Evolutionary conservation across 2,113 vertebrate species (phyloP).

Genomic region (Marcusenius ussheri): DNA sequence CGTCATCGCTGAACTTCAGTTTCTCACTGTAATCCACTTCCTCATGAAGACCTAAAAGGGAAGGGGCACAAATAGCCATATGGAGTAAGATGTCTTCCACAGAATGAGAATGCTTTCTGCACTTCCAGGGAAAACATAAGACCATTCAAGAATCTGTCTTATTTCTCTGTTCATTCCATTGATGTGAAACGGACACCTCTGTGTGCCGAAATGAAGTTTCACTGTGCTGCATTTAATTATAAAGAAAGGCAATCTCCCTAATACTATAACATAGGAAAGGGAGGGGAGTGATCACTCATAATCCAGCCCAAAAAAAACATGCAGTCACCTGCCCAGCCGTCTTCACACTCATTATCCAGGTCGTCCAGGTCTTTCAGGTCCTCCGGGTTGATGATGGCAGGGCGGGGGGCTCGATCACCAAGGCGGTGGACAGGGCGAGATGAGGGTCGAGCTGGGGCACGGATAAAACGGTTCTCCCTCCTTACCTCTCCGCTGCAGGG

Average conservation of each 20-base stretch:
- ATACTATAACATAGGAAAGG: background rate
- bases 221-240: background rate
- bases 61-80: background rate
- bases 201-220: background rate
- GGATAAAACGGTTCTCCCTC: constrained; percentile 72
- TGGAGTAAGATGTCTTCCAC: background rate
- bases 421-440: constrained; percentile 73
- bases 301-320: background rate
- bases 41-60: constrained; percentile 78
- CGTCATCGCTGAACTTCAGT: constrained; percentile 92
- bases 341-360: constrained; percentile 87
- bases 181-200: background rate
- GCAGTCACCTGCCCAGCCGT: constrained; percentile 88
- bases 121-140: background rate
- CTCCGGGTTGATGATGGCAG: constrained; percentile 91
- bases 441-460: constrained; percentile 56
- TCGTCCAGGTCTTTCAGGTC: constrained; percentile 93
- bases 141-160: background rate
- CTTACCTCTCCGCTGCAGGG: constrained; percentile 58
- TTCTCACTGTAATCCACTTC: constrained; percentile 98
- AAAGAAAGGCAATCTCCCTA: background rate
- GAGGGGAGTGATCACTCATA: background rate
- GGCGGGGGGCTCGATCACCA: constrained; percentile 67
- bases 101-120: background rate
- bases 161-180: background rate